These are phyloP conservation scores for Rhopalosiphum padi DNA, from an alignment of 1,140 invertebrate genomes.

Conservation along the genomic window DNA sequence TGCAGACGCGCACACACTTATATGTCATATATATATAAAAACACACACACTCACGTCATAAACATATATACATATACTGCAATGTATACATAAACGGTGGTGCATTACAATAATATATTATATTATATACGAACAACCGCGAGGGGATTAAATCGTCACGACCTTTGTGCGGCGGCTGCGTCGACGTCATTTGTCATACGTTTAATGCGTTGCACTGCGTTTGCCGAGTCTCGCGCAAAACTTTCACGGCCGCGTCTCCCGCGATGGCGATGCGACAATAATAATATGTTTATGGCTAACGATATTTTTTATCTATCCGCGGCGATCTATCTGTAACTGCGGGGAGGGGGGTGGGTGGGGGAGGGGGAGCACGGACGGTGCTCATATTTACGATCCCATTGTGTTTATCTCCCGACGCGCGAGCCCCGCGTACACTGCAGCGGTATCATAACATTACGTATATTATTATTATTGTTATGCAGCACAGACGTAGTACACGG, in stretches of 20 bases:
- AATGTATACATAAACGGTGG: neutral
- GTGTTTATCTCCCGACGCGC: neutral
- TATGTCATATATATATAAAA: neutral
- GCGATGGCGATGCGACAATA: neutral
- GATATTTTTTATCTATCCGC: conserved; percentile 32
- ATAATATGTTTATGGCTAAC: conserved; percentile 22
- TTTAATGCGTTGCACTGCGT: neutral
- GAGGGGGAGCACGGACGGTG: no score
- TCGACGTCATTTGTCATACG: conserved; percentile 39
- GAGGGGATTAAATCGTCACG: conserved; percentile 42
- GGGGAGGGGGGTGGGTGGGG: no score
- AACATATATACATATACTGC: no score
- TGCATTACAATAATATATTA: neutral
- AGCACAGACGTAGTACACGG: neutral
- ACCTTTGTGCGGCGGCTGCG: neutral
- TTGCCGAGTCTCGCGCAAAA: neutral
- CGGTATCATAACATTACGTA: neutral
- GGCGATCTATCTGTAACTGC: neutral
- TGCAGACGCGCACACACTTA: no score
- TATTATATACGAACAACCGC: neutral
- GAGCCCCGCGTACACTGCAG: neutral
- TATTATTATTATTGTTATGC: conserved; percentile 31
- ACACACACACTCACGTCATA: no score
- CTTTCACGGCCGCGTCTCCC: conserved; percentile 20
- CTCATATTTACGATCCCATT: conserved; percentile 33